phyloP scores from a whole-genome alignment of 2,888 invertebrate species.

The Drosophila paramelanica region DNA sequence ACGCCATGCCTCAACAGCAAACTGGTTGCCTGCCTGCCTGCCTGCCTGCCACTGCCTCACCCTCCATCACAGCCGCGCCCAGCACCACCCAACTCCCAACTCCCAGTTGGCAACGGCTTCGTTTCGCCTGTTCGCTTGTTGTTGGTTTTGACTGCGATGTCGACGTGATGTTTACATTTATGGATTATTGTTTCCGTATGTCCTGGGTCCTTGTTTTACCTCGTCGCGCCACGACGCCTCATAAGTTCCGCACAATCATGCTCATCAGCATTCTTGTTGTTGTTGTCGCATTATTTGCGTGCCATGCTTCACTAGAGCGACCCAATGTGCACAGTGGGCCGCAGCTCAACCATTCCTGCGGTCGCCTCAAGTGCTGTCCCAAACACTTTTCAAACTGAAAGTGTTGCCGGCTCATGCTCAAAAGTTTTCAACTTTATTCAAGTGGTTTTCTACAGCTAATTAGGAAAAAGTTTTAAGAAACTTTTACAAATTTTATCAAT shows the following conservation, averaged over 20 bases:
- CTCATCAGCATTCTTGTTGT: conserved; percentile 63
- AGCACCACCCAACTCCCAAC: conserved; percentile 25
- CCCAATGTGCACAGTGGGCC: conserved; percentile 44
- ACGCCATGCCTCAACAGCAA: conserved; percentile 53
- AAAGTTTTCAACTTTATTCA: background rate
- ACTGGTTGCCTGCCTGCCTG: conserved; percentile 49
- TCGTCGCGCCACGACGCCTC: conserved; percentile 49
- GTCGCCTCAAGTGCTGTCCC: conserved; percentile 26
- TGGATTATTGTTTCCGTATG: conserved; percentile 84
- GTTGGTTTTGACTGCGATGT: conserved; percentile 69
- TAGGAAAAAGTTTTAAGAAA: background rate
- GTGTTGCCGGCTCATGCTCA: background rate
- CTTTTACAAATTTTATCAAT: no score
- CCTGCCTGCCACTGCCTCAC: conserved; percentile 4
- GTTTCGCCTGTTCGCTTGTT: conserved; percentile 55
- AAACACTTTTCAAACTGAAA: conserved; percentile 4
- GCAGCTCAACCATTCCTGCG: background rate
- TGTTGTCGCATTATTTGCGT: conserved; percentile 22
- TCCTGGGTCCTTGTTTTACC: conserved; percentile 74
- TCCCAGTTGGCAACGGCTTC: conserved; percentile 38
- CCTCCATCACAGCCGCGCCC: background rate
- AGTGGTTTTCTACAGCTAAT: background rate
- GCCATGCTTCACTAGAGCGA: conserved; percentile 25
- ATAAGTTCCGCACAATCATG: conserved; percentile 75
- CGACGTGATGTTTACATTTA: conserved; percentile 84